Conservation (phyloP, 2,888 invertebrate species). For the Neria commutata region DNA sequence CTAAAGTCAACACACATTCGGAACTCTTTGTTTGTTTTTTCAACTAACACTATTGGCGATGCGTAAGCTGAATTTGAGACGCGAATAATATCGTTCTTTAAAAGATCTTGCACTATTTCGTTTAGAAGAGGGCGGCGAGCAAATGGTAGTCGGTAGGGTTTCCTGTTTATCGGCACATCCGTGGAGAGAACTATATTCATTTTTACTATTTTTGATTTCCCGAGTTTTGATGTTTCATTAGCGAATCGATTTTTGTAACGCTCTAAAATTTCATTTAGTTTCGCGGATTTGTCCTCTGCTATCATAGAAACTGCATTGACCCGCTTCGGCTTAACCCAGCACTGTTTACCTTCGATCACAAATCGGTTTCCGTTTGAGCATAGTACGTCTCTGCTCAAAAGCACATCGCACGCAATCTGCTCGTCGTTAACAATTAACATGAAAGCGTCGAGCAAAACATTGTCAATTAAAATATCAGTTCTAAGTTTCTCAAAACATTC, state of each 20-base stretch:
- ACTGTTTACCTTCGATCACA: neutral
- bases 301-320: no score
- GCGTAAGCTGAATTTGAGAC: constrained; percentile 7
- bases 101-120: neutral
- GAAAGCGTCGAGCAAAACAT: neutral
- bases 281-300: neutral
- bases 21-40: no score
- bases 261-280: neutral
- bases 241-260: neutral
- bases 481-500: constrained; percentile 9
- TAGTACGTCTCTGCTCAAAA: constrained; percentile 11
- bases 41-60: constrained; percentile 18
- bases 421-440: constrained; percentile 13
- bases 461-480: constrained; percentile 7
- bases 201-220: constrained; percentile 13
- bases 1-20: constrained; percentile 20
- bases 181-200: neutral
- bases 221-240: neutral
- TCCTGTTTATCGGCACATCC: neutral
- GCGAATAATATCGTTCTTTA: neutral
- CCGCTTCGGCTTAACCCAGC: neutral
- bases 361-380: neutral
- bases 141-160: constrained; percentile 15
- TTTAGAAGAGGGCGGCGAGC: constrained; percentile 5
- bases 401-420: constrained; percentile 6